Conservation (phyloP, 2,888 invertebrate species). For the Petrophora chlorosata region DNA sequence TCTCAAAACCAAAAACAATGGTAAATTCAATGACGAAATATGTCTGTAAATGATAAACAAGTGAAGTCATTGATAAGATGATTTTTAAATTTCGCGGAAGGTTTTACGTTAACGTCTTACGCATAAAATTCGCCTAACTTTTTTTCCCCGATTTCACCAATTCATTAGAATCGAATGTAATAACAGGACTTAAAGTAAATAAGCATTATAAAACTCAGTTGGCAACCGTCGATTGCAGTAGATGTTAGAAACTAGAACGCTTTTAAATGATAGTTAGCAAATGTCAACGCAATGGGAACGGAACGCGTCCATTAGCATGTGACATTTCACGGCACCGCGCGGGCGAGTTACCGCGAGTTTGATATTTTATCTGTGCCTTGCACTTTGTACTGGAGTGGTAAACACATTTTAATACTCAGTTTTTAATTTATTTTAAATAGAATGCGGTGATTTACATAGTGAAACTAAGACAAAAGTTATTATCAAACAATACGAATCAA, state of each 20-base stretch:
- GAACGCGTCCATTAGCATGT: slow-evolving; percentile 47
- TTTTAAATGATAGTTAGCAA: slow-evolving; percentile 23
- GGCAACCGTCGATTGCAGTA: slow-evolving; percentile 30
- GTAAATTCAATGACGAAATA: too few relatives aligned
- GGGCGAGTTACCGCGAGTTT: not conserved
- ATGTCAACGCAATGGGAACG: slow-evolving; percentile 26
- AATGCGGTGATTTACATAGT: not conserved
- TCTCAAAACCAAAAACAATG: too few relatives aligned
- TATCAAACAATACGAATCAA: not conserved
- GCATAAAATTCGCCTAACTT: not conserved
- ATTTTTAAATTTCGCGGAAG: slow-evolving; percentile 13
- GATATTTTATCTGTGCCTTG: slow-evolving; percentile 28
- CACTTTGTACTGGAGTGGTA: slow-evolving; percentile 14
- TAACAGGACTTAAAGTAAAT: not conserved
- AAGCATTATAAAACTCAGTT: slow-evolving; percentile 17
- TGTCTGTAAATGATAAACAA: too few relatives aligned
- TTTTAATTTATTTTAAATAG: slow-evolving; percentile 14
- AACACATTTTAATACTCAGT: not conserved
- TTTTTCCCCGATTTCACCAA: not conserved
- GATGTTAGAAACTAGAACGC: slow-evolving; percentile 23
- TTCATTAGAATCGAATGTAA: not conserved
- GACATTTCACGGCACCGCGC: slow-evolving; percentile 38
- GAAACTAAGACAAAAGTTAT: not conserved
- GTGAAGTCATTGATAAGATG: not conserved
- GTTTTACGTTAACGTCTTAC: slow-evolving; percentile 14